These are phyloP conservation scores for Bradypodion ventrale DNA, from an alignment of 2,797 vertebrate species.

Conservation along the genomic window DNA sequence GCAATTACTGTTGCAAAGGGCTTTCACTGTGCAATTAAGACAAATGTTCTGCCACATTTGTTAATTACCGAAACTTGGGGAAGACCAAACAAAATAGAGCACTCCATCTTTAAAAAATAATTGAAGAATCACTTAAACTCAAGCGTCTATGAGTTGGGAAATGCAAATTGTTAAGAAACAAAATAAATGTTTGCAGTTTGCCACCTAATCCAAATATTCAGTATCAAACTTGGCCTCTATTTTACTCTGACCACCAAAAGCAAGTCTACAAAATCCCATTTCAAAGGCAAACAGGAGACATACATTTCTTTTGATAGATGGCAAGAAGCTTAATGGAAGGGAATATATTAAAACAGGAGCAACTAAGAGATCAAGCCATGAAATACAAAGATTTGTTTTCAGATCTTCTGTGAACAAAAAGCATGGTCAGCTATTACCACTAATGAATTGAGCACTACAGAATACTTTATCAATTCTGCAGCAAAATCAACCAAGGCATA, in stretches of 20 bases:
- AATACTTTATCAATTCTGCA: background rate
- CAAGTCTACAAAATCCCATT: too few species aligned
- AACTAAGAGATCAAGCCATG: background rate
- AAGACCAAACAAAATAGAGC: slow-evolving; percentile 49
- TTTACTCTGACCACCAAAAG: background rate
- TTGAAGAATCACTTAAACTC: slow-evolving; percentile 62
- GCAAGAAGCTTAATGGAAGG: background rate
- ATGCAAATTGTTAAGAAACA: slow-evolving; percentile 22
- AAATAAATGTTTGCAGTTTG: background rate
- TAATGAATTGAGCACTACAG: background rate
- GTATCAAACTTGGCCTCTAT: background rate
- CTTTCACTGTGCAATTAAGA: slow-evolving; percentile 54
- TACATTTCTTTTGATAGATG: background rate
- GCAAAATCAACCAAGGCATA: background rate
- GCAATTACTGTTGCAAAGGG: slow-evolving; percentile 34
- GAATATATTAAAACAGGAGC: too few species aligned
- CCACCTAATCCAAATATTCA: background rate
- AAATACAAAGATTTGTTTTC: background rate
- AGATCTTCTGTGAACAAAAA: background rate
- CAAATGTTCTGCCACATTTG: slow-evolving; percentile 61
- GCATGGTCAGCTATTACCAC: background rate
- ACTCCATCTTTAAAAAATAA: slow-evolving; percentile 43
- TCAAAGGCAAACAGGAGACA: background rate
- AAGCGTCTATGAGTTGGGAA: slow-evolving; percentile 36
- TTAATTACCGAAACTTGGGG: slow-evolving; percentile 67